Evolutionary conservation across 2,797 vertebrate species (phyloP).

Genomic region (Heteromormyrus szaboi): DNA sequence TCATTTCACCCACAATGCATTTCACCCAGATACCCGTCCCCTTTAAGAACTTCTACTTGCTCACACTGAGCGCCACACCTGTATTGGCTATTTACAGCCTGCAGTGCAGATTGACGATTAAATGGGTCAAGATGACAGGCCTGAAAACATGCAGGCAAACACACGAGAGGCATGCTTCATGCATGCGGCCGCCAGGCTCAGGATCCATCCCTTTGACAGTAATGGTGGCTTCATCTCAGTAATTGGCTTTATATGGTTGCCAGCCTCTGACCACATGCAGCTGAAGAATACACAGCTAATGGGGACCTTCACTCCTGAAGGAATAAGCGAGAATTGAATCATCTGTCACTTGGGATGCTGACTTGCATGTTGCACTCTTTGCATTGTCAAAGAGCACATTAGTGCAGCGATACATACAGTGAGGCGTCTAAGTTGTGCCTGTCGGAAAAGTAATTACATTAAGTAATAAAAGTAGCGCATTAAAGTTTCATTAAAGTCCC

Average conservation of each 20-base stretch:
- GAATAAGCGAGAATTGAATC: background rate
- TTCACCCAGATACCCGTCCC: background rate
- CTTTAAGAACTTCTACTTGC: background rate
- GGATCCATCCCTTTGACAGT: background rate
- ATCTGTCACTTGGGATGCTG: background rate
- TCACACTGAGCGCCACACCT: background rate
- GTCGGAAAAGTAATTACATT: background rate
- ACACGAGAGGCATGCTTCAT: background rate
- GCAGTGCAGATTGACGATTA: background rate
- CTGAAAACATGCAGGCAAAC: background rate
- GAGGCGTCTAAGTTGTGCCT: background rate
- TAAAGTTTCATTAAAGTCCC: background rate
- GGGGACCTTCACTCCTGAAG: background rate
- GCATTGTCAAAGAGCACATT: background rate
- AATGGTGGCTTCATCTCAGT: background rate
- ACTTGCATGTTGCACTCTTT: background rate
- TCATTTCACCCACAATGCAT: background rate
- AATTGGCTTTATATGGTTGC: background rate
- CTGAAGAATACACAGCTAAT: background rate
- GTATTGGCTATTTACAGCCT: background rate
- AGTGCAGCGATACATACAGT: background rate
- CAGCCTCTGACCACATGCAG: background rate
- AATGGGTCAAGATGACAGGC: background rate
- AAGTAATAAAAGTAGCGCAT: background rate
- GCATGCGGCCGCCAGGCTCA: background rate